A percentile compares a stretch with the other conserved stretches of the same genome.
These are phyloP conservation scores for Trachymyrmex cornetzi DNA, from an alignment of 1,140 invertebrate species.

Conservation along the genomic window DNA sequence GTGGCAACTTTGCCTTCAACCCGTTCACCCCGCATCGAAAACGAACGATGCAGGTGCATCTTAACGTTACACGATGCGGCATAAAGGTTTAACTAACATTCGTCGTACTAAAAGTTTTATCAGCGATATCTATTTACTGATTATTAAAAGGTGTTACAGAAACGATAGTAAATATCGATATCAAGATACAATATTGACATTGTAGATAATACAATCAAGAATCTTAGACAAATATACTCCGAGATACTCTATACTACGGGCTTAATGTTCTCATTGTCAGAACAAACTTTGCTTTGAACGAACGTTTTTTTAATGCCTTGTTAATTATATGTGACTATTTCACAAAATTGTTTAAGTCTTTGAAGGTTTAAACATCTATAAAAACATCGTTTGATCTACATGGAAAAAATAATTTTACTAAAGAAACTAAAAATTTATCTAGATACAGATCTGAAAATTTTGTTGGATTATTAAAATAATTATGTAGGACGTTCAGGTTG, in stretches of 20 bases:
- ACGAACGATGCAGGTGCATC: conserved; percentile 35
- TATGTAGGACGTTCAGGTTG: too few relatives aligned
- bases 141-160: neutral
- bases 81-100: neutral
- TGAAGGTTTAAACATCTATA: neutral
- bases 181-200: conserved; percentile 6
- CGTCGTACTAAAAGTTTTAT: neutral
- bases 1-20: conserved; percentile 52
- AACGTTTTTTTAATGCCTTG: neutral
- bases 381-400: neutral
- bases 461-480: too few relatives aligned
- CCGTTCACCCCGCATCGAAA: neutral
- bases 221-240: neutral
- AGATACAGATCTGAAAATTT: too few relatives aligned
- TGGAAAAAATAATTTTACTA: too few relatives aligned
- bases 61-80: neutral
- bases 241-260: too few relatives aligned
- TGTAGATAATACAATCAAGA: neutral
- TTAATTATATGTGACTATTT: neutral
- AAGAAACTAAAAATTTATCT: too few relatives aligned
- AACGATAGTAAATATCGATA: conserved; percentile 1
- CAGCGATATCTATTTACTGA: neutral
- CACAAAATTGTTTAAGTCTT: neutral
- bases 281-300: neutral
- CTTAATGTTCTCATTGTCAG: neutral